Evolutionary conservation across 2,797 vertebrate genomes (phyloP).

Genomic region (Holocentrus rufus): DNA sequence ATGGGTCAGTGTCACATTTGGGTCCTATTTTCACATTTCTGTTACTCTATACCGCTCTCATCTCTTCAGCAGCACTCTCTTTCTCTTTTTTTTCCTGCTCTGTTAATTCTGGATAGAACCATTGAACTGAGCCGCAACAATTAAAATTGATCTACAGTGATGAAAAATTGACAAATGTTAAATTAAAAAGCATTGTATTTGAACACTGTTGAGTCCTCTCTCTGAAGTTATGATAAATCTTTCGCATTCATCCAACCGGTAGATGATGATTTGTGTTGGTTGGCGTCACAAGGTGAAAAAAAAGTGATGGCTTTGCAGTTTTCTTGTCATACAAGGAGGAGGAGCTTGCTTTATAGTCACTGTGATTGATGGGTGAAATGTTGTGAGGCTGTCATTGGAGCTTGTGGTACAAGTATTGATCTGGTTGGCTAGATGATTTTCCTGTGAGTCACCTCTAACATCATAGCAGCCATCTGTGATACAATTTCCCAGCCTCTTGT

Average conservation of each 20-base stretch:
- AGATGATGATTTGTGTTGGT: not conserved
- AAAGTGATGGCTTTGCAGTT: constrained; percentile 61
- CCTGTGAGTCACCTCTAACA: constrained; percentile 12
- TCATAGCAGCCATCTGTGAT: constrained; percentile 27
- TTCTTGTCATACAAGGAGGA: constrained; percentile 41
- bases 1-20: constrained; percentile 85
- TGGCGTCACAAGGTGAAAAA: constrained; percentile 45
- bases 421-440: constrained; percentile 41
- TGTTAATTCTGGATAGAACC: not conserved
- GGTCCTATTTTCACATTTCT: constrained; percentile 2
- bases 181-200: not conserved
- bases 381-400: constrained; percentile 39
- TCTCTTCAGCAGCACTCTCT: not conserved
- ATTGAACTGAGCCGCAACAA: constrained; percentile 5
- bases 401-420: constrained; percentile 56
- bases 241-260: not conserved
- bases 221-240: constrained; percentile 28
- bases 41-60: not conserved
- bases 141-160: constrained; percentile 44
- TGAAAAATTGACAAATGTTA: constrained; percentile 14
- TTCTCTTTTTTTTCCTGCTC: not conserved
- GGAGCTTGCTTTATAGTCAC: constrained; percentile 35
- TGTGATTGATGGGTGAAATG: constrained; percentile 54
- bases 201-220: constrained; percentile 2
- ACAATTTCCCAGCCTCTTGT: constrained; percentile 20